Evolutionary conservation across 2,888 invertebrate genomes (phyloP).

Genomic region (Rhagium mordax): DNA sequence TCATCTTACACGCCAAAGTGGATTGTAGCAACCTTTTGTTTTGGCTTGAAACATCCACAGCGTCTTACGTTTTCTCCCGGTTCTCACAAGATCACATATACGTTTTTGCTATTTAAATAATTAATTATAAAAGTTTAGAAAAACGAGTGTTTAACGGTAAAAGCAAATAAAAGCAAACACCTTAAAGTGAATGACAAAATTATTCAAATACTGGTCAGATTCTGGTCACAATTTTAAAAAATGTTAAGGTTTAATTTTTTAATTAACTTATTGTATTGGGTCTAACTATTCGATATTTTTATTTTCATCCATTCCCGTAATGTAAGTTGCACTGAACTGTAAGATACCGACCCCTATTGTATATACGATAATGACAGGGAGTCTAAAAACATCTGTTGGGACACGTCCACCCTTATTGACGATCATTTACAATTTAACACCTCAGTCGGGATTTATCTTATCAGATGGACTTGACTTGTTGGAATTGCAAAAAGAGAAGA

Average conservation of each 20-base stretch:
- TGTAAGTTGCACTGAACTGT: background rate
- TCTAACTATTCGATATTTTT: too few relatives aligned
- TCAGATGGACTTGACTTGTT: background rate
- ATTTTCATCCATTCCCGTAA: background rate
- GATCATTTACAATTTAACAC: background rate
- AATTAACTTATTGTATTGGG: too few relatives aligned
- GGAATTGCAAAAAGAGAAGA: background rate
- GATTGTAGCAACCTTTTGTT: slow-evolving; percentile 8
- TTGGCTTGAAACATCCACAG: background rate
- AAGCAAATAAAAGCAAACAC: too few relatives aligned
- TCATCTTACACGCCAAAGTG: slow-evolving; percentile 16
- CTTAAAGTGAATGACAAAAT: too few relatives aligned
- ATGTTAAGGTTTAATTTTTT: too few relatives aligned
- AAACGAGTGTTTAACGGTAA: too few relatives aligned
- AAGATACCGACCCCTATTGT: background rate
- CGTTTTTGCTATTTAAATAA: too few relatives aligned
- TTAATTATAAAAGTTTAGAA: too few relatives aligned
- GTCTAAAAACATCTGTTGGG: background rate
- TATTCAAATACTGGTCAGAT: too few relatives aligned
- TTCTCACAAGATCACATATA: background rate
- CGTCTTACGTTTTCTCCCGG: background rate
- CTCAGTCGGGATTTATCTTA: background rate
- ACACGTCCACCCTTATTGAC: background rate
- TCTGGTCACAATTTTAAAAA: too few relatives aligned
- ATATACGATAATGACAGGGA: background rate